A percentile compares a stretch with the other conserved stretches of the same genome.
Conservation (phyloP, 2,888 invertebrate genomes). For the Pharmacophagus antenor region DNA sequence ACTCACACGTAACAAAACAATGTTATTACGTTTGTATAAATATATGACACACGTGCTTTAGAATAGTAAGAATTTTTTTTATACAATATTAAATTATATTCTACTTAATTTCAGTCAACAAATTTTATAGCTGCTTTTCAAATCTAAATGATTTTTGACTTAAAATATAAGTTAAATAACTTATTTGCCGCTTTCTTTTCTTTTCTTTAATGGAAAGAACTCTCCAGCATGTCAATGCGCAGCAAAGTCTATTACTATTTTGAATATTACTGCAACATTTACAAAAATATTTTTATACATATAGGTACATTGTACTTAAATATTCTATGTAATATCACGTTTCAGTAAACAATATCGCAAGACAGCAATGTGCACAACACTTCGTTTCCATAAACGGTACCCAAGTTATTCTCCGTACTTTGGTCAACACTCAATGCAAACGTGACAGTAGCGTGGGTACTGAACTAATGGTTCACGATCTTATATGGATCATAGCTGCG, state of each 20-base stretch:
- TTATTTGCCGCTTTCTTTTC: too few species aligned
- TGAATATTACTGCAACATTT: neutral
- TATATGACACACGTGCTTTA: conserved; percentile 10
- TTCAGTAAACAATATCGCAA: conserved; percentile 76
- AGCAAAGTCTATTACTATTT: neutral
- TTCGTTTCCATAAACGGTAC: conserved; percentile 79
- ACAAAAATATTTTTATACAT: neutral
- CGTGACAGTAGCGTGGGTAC: conserved; percentile 74
- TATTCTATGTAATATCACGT: conserved; percentile 34
- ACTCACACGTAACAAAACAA: conserved; percentile 18
- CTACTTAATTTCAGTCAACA: too few species aligned
- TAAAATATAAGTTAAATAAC: too few species aligned
- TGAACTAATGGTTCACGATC: conserved; percentile 80
- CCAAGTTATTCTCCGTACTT: conserved; percentile 78
- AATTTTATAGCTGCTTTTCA: too few species aligned
- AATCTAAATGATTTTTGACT: too few species aligned
- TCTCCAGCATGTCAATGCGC: neutral
- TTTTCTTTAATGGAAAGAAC: neutral
- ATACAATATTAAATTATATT: too few species aligned
- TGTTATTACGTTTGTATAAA: conserved; percentile 10
- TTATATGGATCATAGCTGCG: conserved; percentile 82
- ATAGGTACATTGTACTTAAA: neutral
- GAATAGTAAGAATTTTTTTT: conserved; percentile 19
- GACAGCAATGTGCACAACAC: conserved; percentile 77
- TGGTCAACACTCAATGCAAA: conserved; percentile 74